Evolutionary conservation across 2,888 invertebrate genomes (phyloP).

Genomic region (Drosophila mimica): DNA sequence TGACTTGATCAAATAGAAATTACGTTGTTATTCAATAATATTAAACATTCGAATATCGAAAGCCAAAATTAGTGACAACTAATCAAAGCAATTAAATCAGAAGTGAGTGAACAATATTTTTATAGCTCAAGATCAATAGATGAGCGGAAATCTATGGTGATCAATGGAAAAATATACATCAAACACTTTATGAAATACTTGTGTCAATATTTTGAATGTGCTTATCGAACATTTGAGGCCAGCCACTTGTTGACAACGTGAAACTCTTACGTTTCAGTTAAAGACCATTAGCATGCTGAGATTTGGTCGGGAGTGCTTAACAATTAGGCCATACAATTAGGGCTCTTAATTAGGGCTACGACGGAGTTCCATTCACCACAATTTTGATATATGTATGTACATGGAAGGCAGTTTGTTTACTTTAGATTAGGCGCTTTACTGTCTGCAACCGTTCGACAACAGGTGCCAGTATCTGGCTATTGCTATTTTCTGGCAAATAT

Average conservation of each 20-base stretch:
- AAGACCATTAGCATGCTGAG: constrained; percentile 34
- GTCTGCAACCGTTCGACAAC: constrained; percentile 15
- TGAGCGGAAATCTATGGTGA: background rate
- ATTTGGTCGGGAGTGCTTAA: constrained; percentile 13
- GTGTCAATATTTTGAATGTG: constrained; percentile 25
- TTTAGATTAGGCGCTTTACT: constrained; percentile 35
- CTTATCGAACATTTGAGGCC: background rate
- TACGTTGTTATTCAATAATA: constrained; percentile 12
- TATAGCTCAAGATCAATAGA: constrained; percentile 6
- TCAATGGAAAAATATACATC: constrained; percentile 18
- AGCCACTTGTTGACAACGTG: constrained; percentile 59
- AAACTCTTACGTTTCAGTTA: constrained; percentile 44
- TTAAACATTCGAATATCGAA: constrained; percentile 5
- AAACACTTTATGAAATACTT: constrained; percentile 12
- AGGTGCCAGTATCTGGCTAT: constrained; percentile 8
- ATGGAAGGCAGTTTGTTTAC: constrained; percentile 33
- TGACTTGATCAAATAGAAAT: constrained; percentile 14
- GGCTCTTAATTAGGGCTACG: constrained; percentile 8
- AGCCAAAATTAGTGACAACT: constrained; percentile 18
- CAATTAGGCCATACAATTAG: constrained; percentile 26
- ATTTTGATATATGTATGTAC: background rate
- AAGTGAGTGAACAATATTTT: constrained; percentile 35
- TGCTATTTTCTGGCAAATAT: constrained; percentile 38
- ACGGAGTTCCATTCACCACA: background rate
- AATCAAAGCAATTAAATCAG: constrained; percentile 31